Percentiles rank a stretch among this genome's conserved stretches.
These are phyloP conservation scores for Porites cylindrica DNA, from an alignment of 92 coral and sea anemone species.

Conservation along the genomic window DNA sequence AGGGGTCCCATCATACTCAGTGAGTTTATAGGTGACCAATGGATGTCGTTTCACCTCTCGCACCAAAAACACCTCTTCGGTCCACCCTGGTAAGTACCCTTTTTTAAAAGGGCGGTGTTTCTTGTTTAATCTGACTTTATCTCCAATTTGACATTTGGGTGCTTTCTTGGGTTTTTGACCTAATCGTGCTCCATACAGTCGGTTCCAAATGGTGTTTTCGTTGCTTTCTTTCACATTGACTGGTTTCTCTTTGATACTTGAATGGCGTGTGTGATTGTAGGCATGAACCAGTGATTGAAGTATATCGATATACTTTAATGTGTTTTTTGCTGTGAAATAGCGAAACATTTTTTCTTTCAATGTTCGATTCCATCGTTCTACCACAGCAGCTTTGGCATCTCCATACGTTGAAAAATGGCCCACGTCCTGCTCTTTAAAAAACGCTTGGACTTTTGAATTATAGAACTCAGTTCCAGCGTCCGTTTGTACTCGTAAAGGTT, in stretches of 20 bases:
- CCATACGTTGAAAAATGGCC: constrained; percentile 58
- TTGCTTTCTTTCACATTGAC: too few relatives aligned
- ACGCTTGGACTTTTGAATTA: constrained; percentile 13
- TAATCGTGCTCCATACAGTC: not conserved
- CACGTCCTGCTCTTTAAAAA: constrained; percentile 4
- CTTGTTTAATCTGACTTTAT: constrained; percentile 45
- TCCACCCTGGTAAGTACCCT: constrained; percentile 58
- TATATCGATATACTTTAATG: constrained; percentile 18
- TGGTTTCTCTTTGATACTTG: constrained; percentile 11
- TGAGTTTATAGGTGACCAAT: constrained; percentile 33
- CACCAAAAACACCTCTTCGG: constrained; percentile 60
- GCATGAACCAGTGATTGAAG: constrained; percentile 27
- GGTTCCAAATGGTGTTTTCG: constrained; percentile 11
- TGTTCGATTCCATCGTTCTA: constrained; percentile 62
- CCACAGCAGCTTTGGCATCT: constrained; percentile 55
- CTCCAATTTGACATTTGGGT: constrained; percentile 31
- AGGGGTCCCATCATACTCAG: constrained; percentile 35
- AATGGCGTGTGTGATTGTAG: constrained; percentile 51
- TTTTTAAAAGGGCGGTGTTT: constrained; percentile 17
- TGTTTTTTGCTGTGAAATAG: not conserved
- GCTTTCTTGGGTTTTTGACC: not conserved
- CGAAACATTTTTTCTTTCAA: constrained; percentile 51
- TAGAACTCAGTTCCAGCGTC: constrained; percentile 65
- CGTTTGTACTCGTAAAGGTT: constrained; percentile 35
- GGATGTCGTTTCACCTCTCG: constrained; percentile 2